Conservation (phyloP, 1,140 invertebrate species). For the Brachionus sp. region DNA sequence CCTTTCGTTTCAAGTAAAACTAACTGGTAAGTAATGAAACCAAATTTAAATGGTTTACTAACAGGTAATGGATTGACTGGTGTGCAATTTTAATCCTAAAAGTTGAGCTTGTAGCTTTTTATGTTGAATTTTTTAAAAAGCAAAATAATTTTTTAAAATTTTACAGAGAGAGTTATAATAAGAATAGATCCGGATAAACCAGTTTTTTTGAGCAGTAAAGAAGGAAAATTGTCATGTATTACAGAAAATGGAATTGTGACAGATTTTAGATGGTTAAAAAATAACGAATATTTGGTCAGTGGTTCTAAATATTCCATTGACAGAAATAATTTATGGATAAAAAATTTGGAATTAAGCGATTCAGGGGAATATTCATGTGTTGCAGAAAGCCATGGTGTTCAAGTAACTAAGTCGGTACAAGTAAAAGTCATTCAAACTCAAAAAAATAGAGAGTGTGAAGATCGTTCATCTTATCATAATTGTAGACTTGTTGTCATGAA, state of each 20-base stretch:
- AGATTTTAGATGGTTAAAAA: conserved; percentile 12
- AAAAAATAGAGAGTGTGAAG: not conserved
- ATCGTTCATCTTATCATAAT: conserved; percentile 32
- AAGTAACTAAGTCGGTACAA: not conserved
- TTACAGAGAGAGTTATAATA: not conserved
- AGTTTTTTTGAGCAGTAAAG: not conserved
- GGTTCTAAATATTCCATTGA: conserved; percentile 8
- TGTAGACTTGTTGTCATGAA: conserved; percentile 11
- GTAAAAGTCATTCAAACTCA: not conserved
- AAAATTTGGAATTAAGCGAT: not conserved
- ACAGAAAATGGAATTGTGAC: not conserved
- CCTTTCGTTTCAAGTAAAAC: not conserved
- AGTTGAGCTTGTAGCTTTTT: not conserved
- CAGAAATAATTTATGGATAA: not conserved
- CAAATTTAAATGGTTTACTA: not conserved
- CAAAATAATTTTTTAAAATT: not conserved
- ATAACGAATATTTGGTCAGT: not conserved
- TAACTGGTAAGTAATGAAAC: conserved; percentile 12
- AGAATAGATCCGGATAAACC: not conserved
- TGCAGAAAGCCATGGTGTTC: not conserved
- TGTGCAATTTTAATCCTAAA: not conserved
- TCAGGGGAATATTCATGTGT: not conserved
- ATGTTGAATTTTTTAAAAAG: not conserved
- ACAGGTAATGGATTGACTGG: not conserved
- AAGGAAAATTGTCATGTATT: not conserved